Percentiles rank a stretch among this genome's conserved stretches.
These are phyloP conservation scores for Hyalella azteca DNA, from an alignment of 2,888 invertebrate species.

Conservation along the genomic window DNA sequence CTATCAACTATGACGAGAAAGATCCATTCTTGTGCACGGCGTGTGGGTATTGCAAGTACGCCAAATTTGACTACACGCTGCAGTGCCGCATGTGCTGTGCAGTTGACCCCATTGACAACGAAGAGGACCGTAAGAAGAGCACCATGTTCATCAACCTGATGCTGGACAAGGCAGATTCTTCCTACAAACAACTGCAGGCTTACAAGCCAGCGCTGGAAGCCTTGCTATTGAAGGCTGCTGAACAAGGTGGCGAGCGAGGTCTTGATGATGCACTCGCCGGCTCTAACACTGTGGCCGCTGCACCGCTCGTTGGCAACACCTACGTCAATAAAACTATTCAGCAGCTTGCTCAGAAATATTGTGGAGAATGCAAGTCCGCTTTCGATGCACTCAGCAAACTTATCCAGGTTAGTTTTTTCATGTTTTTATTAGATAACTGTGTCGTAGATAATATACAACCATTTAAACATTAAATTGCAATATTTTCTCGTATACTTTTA, in stretches of 20 bases:
- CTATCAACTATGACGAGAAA: conserved; percentile 98
- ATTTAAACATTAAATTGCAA: too few species aligned
- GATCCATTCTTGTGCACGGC: conserved; percentile 98
- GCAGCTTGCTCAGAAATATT: conserved; percentile 89
- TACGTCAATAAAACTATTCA: conserved; percentile 93
- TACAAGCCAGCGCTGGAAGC: conserved; percentile 90
- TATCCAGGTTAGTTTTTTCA: conserved; percentile 62
- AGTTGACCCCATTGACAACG: conserved; percentile 95
- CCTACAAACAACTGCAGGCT: conserved; percentile 86
- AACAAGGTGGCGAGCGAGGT: conserved; percentile 82
- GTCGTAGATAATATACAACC: not conserved
- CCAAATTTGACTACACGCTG: conserved; percentile 95
- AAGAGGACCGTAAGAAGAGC: conserved; percentile 94
- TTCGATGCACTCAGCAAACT: conserved; percentile 87
- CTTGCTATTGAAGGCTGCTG: conserved; percentile 83
- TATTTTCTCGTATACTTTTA: conserved; percentile 63
- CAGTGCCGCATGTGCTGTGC: conserved; percentile 92
- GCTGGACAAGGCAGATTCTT: conserved; percentile 87
- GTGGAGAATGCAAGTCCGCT: conserved; percentile 90
- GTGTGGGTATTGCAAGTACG: conserved; percentile 99
- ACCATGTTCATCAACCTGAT: conserved; percentile 87
- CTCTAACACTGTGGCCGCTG: conserved; percentile 61
- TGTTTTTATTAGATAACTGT: conserved; percentile 62
- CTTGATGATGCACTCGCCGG: conserved; percentile 61
- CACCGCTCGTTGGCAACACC: conserved; percentile 61